A percentile compares a stretch with the other conserved stretches of the same genome.
These are phyloP conservation scores for Cerceris rybyensis DNA, from an alignment of 2,888 invertebrate species.

Conservation along the genomic window DNA sequence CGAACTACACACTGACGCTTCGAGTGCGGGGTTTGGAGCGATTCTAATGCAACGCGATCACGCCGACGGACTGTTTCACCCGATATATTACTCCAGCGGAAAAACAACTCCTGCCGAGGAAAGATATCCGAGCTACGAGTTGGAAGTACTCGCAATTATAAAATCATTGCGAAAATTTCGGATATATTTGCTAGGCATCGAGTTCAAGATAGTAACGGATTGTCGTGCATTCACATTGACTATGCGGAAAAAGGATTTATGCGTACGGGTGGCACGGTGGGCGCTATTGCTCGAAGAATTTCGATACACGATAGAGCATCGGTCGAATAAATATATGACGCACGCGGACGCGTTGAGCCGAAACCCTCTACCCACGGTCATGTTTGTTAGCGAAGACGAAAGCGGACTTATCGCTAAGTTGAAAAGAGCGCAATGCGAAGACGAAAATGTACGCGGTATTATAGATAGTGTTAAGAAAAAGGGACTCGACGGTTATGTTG, in stretches of 20 bases:
- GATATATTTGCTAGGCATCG: slow-evolving; percentile 14
- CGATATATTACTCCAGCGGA: slow-evolving; percentile 7
- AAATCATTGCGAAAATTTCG: slow-evolving; percentile 19
- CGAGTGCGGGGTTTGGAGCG: slow-evolving; percentile 18
- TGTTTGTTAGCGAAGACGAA: slow-evolving; percentile 20
- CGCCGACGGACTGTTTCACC: slow-evolving; percentile 30
- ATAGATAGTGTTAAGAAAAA: slow-evolving; percentile 13
- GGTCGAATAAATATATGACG: slow-evolving; percentile 42
- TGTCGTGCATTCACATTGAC: slow-evolving; percentile 52
- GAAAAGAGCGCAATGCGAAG: slow-evolving; percentile 36
- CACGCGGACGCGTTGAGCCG: slow-evolving; percentile 65
- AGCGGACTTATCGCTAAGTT: slow-evolving; percentile 25
- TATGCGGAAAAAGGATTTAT: slow-evolving; percentile 49
- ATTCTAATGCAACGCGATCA: slow-evolving; percentile 31
- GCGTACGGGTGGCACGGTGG: slow-evolving; percentile 25
- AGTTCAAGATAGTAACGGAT: slow-evolving; percentile 46
- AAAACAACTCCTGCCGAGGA: not conserved
- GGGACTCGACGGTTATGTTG: slow-evolving; percentile 55
- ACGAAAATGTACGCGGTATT: slow-evolving; percentile 27
- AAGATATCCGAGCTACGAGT: slow-evolving; percentile 29
- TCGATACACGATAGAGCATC: slow-evolving; percentile 47
- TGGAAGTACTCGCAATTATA: slow-evolving; percentile 22
- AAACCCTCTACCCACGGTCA: slow-evolving; percentile 36
- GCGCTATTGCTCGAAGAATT: slow-evolving; percentile 18
- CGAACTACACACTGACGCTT: slow-evolving; percentile 33